A percentile compares a stretch with the other conserved stretches of the same genome.
phyloP scores from a whole-genome alignment of 1,140 invertebrate genomes.

The Halesus radiatus region DNA sequence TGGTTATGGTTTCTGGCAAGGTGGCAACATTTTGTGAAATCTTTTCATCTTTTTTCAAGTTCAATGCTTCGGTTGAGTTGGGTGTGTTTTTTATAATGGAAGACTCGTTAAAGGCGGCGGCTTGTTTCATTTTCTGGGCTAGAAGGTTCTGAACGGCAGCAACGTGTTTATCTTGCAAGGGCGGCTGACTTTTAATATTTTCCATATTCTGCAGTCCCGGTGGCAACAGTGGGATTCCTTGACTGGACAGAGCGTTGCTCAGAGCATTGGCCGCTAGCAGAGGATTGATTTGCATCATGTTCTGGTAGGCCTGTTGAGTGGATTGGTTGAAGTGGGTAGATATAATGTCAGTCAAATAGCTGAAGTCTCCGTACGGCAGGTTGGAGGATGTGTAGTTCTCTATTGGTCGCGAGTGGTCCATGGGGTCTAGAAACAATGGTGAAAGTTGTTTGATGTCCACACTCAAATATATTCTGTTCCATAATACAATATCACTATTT shows the following conservation, averaged over 20 bases:
- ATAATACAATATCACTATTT: no score
- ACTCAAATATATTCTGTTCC: no score
- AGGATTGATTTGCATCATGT: slow-evolving; percentile 53
- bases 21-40: neutral
- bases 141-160: neutral
- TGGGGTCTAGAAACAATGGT: slow-evolving; percentile 48
- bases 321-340: slow-evolving; percentile 55
- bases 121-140: neutral
- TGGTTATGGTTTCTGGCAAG: neutral
- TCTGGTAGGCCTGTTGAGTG: slow-evolving; percentile 50
- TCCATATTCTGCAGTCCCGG: slow-evolving; percentile 11
- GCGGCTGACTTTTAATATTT: slow-evolving; percentile 18
- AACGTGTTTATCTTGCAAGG: slow-evolving; percentile 4
- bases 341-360: slow-evolving; percentile 71
- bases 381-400: slow-evolving; percentile 72
- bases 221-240: slow-evolving; percentile 10
- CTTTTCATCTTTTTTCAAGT: neutral
- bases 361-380: slow-evolving; percentile 72
- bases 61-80: neutral
- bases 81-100: neutral
- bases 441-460: no score
- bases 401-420: slow-evolving; percentile 59
- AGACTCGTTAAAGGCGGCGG: slow-evolving; percentile 5
- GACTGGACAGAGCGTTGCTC: slow-evolving; percentile 29
- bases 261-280: slow-evolving; percentile 7